phyloP scores from a whole-genome alignment of 2,888 invertebrate genomes.

The Danaus chrysippus region DNA sequence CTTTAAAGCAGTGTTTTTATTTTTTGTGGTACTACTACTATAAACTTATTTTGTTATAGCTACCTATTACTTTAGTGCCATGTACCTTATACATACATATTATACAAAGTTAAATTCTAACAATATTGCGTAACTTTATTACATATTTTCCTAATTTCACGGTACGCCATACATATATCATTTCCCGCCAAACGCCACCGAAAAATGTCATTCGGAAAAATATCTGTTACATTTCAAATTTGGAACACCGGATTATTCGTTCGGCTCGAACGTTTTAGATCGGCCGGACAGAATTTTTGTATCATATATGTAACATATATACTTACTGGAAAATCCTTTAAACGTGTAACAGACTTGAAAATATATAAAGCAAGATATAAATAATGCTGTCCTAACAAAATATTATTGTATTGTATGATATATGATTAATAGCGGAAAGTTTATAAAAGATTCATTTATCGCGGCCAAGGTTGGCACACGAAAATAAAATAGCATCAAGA shows the following conservation, averaged over 20 bases:
- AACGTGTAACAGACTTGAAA: constrained; percentile 71
- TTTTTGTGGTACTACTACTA: no score
- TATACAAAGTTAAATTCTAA: constrained; percentile 30
- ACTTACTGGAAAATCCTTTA: constrained; percentile 72
- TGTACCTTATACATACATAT: no score
- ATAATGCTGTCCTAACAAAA: no score
- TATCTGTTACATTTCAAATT: constrained; percentile 48
- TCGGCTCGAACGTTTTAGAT: constrained; percentile 41
- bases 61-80: no score
- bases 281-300: constrained; percentile 30
- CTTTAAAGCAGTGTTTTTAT: no score
- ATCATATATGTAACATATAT: constrained; percentile 10
- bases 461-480: no score
- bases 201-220: constrained; percentile 26
- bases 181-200: constrained; percentile 26
- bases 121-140: constrained; percentile 43
- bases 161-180: constrained; percentile 32
- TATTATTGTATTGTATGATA: no score
- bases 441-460: no score
- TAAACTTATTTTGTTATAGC: no score
- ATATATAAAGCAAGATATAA: constrained; percentile 4
- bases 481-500: no score
- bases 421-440: no score
- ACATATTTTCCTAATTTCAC: constrained; percentile 65
- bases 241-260: constrained; percentile 31